These are phyloP conservation scores for Drosophila persimilis DNA, from an alignment of 1,140 invertebrate species.

Conservation along the genomic window DNA sequence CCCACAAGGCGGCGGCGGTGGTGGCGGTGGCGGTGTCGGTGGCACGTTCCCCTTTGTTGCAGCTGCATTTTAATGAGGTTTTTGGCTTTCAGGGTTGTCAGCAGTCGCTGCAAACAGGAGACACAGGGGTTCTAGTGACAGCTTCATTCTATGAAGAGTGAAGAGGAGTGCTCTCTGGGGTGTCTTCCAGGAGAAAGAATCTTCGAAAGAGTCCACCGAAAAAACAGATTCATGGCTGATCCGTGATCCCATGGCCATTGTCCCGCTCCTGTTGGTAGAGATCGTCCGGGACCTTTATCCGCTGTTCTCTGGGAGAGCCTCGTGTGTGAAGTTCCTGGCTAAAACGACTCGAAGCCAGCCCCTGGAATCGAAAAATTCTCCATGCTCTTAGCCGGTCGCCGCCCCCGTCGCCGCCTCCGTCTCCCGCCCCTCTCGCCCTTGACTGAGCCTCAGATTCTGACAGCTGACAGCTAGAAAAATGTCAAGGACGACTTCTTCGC, in stretches of 20 bases:
- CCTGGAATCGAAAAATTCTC: not conserved
- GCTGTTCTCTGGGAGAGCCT: too few relatives aligned
- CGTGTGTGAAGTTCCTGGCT: too few relatives aligned
- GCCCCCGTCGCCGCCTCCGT: too few relatives aligned
- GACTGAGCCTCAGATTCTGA: not conserved
- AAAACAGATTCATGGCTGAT: too few relatives aligned
- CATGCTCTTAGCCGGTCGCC: not conserved
- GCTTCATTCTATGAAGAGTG: slow-evolving; percentile 27
- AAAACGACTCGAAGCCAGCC: too few relatives aligned
- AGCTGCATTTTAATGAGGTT: slow-evolving; percentile 66
- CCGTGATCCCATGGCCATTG: too few relatives aligned
- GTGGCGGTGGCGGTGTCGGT: not conserved
- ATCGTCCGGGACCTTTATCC: too few relatives aligned
- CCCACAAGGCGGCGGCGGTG: not conserved
- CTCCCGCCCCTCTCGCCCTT: not conserved
- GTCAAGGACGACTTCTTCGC: slow-evolving; percentile 18
- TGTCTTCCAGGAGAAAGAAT: too few relatives aligned
- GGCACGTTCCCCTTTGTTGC: slow-evolving; percentile 34
- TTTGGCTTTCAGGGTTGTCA: slow-evolving; percentile 29
- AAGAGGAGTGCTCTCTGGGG: too few relatives aligned
- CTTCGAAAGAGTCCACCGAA: too few relatives aligned
- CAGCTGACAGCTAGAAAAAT: slow-evolving; percentile 5
- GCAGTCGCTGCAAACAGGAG: not conserved
- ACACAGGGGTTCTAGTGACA: slow-evolving; percentile 33
- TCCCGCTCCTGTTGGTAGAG: too few relatives aligned